phyloP scores from a whole-genome alignment of 2,113 vertebrate genomes.

The Chrysochloris asiatica region DNA sequence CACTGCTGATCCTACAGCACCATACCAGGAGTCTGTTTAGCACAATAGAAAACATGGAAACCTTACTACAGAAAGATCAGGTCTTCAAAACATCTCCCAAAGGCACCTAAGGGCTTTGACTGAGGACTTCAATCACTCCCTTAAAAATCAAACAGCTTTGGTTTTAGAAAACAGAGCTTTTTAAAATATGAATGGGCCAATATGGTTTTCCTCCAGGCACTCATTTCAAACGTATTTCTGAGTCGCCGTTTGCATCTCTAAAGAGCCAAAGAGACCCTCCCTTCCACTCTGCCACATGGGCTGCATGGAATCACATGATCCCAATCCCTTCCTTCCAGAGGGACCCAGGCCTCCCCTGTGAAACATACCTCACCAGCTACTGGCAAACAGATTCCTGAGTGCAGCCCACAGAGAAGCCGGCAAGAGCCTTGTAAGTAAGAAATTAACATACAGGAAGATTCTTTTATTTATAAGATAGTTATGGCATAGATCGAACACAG shows the following conservation, averaged over 20 bases:
- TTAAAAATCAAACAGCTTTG: conserved; percentile 72
- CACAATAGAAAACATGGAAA: conserved; percentile 49
- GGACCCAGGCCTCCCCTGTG: background rate
- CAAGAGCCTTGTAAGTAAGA: background rate
- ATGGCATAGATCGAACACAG: background rate
- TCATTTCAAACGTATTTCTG: conserved; percentile 65
- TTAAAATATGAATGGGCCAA: conserved; percentile 63
- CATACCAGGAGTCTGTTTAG: too few relatives aligned
- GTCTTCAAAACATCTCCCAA: conserved; percentile 48
- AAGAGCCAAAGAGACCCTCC: conserved; percentile 13
- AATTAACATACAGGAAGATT: background rate
- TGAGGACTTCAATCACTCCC: conserved; percentile 64
- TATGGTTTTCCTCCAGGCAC: conserved; percentile 59
- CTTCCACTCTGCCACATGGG: background rate
- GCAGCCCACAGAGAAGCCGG: background rate
- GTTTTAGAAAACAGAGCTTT: conserved; percentile 69
- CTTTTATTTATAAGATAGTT: background rate
- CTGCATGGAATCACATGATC: background rate
- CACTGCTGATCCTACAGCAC: too few relatives aligned
- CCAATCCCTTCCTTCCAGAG: background rate
- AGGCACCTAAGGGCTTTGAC: conserved; percentile 61
- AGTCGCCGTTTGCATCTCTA: conserved; percentile 25
- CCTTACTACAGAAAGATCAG: conserved; percentile 28
- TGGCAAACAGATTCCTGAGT: background rate
- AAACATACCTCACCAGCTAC: background rate